Base-by-base conservation (phyloP, 2,797 vertebrate species). In the Toxotes lorentzi region DNA sequence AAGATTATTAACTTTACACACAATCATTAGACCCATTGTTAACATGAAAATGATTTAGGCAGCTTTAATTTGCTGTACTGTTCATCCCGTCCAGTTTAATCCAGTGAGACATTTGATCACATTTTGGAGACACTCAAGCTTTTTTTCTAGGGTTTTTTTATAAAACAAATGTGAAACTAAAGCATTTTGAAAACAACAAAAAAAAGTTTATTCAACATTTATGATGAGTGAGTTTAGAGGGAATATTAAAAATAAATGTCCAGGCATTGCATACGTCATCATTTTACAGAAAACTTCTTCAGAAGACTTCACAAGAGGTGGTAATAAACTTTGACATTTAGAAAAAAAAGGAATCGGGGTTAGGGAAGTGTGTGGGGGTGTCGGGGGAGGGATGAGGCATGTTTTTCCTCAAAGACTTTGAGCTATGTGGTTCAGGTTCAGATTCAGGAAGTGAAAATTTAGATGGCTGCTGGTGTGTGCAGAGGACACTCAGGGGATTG, bases 361-460 rank as follows among this genome's bases (percentile, higher is more conserved):
- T 77, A 87, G 81, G 78, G 86, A 87, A 89, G 86, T 89, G 85
- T 70, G 57, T 63, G 60, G 62, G 76, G 35, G 70, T 38, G 79
- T 60, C 45, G 76, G 80, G 69, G 76, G 68, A 71, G 78, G 76
- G 68, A 70, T 24, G 56, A 75, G 78, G 81, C 86, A 83, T 92
- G 88, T 93, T 92, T 93, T 93, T 88, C 85, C 92, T 92, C 78
- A 90, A 90, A 91, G 84, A 72, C 78, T 88, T 90, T 89, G 69
- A 88, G 81, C 86, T 90, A 83, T 93, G 90, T 84, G 89, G 88
- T 92, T 84, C 76, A 91, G 86, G 86, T 93, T 92, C 84, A 84
- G 76, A 94, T 94, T 93, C 88, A 94, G 94, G 93, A 95, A 95
- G 93, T 93, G 92, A 94, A 92, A 92, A 89, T 90, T 77, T 89